Conservation (phyloP, 2,797 vertebrate species). For the Petrocephalus sullivani region DNA sequence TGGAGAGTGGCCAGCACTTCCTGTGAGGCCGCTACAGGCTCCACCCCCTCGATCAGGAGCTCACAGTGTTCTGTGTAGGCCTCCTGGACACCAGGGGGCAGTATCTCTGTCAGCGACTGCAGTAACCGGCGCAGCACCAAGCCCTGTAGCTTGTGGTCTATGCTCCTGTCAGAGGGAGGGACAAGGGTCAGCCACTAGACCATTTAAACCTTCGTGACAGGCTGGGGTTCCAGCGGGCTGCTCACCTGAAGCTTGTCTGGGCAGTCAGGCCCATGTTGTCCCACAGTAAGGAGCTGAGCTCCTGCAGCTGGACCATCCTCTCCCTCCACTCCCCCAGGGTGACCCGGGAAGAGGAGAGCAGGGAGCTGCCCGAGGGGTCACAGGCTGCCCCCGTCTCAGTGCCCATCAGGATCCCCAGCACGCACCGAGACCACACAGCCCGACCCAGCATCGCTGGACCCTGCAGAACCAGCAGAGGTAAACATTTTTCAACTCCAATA, state of each 20-base stretch:
- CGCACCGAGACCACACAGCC: slow-evolving; percentile 83
- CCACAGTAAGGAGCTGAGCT: slow-evolving; percentile 76
- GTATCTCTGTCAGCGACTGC: slow-evolving; percentile 71
- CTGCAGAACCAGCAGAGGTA: slow-evolving; percentile 49
- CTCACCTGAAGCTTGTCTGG: slow-evolving; percentile 79
- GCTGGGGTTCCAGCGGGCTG: not conserved
- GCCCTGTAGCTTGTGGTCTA: slow-evolving; percentile 77
- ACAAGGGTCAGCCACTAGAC: not conserved
- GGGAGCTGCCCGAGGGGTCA: slow-evolving; percentile 67
- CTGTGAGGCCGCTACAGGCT: slow-evolving; percentile 64
- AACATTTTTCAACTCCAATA: not conserved
- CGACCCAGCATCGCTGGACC: slow-evolving; percentile 79
- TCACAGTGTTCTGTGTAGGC: slow-evolving; percentile 76
- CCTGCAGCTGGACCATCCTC: slow-evolving; percentile 78
- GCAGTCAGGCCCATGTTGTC: slow-evolving; percentile 76
- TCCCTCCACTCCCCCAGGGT: slow-evolving; percentile 83
- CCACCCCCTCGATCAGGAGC: slow-evolving; percentile 60
- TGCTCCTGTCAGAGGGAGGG: slow-evolving; percentile 49
- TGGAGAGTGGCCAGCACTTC: slow-evolving; percentile 70
- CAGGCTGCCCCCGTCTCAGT: slow-evolving; percentile 58
- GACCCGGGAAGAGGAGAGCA: slow-evolving; percentile 74
- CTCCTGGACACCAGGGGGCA: slow-evolving; percentile 69
- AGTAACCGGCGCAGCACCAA: slow-evolving; percentile 73
- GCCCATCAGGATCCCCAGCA: slow-evolving; percentile 79
- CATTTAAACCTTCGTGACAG: not conserved